Evolutionary conservation across 2,888 invertebrate species (phyloP), one percentile per base, ranked within the genome.

Genomic region (Alitta virens): DNA sequence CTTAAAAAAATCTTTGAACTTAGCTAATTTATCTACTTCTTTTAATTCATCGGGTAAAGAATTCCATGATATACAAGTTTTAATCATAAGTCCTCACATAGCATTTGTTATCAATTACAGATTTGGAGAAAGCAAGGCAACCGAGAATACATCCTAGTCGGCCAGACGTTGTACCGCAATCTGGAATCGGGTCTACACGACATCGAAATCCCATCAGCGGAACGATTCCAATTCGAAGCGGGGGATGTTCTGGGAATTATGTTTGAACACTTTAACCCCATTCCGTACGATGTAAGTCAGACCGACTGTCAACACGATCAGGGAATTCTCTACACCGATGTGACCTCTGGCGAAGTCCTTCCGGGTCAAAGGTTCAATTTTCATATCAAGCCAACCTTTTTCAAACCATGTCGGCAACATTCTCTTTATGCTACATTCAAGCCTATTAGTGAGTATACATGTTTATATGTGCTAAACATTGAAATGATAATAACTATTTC

Each of bases 171-270:
- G 23, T 53, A 43, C 56, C 55, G 33, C 18, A 46, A 43, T 26
- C 50, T 61, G 5, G 27, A 26, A 1, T 26, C 53, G 33, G 61
- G 61, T 16, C 38, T 25, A 16, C 55, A 61, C 23, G 53, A 50
- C 40, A 42, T 42, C n/a, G 43, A 24, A 1, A 55, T 56, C 26
- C 23, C 43, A 12, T 55, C 49, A 14, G 56, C 24, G 7, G 56
- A 56, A 16, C 33, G 56, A 2, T 43, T 56, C 27, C 43, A 46
- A 1, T 43, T 51, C 12, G 56, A 61, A 25, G 61, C 61, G 1
- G 61, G 61, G n/a, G 61, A 61, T 33, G 61, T 61, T 23, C 24
- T 61, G 12, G 61, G 61, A 9, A 33, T 61, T 16, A 51, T 38
- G 53, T 55, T 61, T 18, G n/a, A 16, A 24, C 26, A 43, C 24